A percentile compares a stretch with the other conserved stretches of the same genome.
These are phyloP conservation scores for Drosophila busckii DNA, from an alignment of 1,140 invertebrate species.

Conservation along the genomic window DNA sequence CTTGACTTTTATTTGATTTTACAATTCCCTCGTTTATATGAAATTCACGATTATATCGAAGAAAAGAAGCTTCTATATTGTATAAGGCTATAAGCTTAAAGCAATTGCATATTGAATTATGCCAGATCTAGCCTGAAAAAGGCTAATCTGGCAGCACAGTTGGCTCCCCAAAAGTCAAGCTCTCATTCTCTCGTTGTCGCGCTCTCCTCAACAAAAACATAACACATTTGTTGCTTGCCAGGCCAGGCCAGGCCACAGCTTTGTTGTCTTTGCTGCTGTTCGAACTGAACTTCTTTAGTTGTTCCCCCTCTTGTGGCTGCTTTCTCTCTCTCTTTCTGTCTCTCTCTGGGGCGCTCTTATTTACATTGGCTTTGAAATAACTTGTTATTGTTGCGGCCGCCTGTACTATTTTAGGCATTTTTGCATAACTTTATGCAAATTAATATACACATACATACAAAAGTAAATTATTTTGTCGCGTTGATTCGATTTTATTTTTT, in stretches of 20 bases:
- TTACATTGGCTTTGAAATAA: too few species aligned
- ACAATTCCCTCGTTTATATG: too few species aligned
- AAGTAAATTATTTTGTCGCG: slow-evolving; percentile 10
- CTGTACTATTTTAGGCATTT: slow-evolving; percentile 45
- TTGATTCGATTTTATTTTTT: slow-evolving; percentile 26
- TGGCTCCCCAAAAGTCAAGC: too few species aligned
- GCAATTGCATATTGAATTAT: too few species aligned
- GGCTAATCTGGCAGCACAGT: too few species aligned
- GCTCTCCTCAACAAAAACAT: slow-evolving; percentile 1
- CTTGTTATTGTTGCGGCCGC: slow-evolving; percentile 16
- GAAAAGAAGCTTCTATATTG: too few species aligned
- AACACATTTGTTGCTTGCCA: slow-evolving; percentile 53
- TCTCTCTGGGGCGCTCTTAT: slow-evolving; percentile 11
- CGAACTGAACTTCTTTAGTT: slow-evolving; percentile 55
- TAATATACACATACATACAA: slow-evolving; percentile 49
- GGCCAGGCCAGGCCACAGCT: too few species aligned
- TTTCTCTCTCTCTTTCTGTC: slow-evolving; percentile 7
- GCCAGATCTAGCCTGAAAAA: too few species aligned
- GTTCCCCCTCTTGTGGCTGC: slow-evolving; percentile 22
- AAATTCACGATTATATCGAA: too few species aligned
- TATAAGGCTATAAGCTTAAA: too few species aligned
- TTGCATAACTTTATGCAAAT: slow-evolving; percentile 73
- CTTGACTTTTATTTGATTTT: too few species aligned
- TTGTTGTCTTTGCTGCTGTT: slow-evolving; percentile 45
- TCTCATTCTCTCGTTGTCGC: slow-evolving; percentile 9